Base-by-base conservation (phyloP, 2,113 vertebrate genomes). In the Atherinomorus stipes region DNA sequence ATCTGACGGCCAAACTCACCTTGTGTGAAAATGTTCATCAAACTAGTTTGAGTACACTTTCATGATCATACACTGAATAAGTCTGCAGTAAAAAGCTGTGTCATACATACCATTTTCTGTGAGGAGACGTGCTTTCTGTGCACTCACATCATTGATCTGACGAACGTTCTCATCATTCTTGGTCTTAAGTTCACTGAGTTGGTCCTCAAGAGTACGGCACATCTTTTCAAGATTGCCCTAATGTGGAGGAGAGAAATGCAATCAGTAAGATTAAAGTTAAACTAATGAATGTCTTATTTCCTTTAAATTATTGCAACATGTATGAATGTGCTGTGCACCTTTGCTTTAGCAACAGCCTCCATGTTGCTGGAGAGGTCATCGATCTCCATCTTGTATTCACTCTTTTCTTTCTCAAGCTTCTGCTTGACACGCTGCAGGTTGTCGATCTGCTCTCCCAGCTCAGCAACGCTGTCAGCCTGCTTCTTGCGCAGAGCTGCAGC, bases 401-500 rank as follows among this genome's bases (percentile, higher is more conserved):
- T 31, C 28, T 31, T 31, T 31, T 31, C 28, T 31, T 31, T 31
- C 28, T 31, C 28, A 31, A 31, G 28, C 28, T 31, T 31, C 7
- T 31, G 28, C 28, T 31, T 31, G 28, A 31, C 28, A 31, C 28
- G 28, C 28, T 31, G 28, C 28, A 31, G 28, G 28, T 31, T 31
- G 28, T 31, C 28, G 28, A 31, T 31, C 28, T 31, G 28, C 28
- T 31, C 28, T 31, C 28, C 28, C 28, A 90, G 78, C 79, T 91
- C 87, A 75, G 88, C 90, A 51, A 91, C 90, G 1, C 88, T 91
- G 74, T 91, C 96, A 0, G 94, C 95, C 0, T 96, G 95, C 91
- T 97, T 96, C 90, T 96, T 97, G 16, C 94, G 78, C 4, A 96
- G 93, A 11, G 95, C 44, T 0, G 95, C 93, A 1, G 94, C 91